A percentile compares a stretch with the other conserved stretches of the same genome.
Evolutionary conservation across 2,797 vertebrate species (phyloP).

Genomic region (Orientallactaga sibirica): DNA sequence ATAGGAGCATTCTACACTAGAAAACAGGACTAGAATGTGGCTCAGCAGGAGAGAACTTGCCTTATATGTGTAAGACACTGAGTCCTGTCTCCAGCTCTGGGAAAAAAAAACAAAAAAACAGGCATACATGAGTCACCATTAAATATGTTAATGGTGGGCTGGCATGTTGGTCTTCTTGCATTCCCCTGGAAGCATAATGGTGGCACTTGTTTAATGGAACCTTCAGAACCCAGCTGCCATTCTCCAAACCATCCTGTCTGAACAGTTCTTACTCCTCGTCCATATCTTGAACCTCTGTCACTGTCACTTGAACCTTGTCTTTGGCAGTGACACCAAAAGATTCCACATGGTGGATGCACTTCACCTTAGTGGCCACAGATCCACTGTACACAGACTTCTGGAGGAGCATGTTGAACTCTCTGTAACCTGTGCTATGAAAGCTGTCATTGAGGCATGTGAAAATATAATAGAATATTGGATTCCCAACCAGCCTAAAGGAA

Average conservation of each 20-base stretch:
- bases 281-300: not conserved
- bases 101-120: not conserved
- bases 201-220: not conserved
- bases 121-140: not conserved
- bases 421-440: not conserved
- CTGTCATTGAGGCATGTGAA: not conserved
- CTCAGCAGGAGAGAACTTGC: not conserved
- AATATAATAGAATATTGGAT: not conserved
- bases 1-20: not conserved
- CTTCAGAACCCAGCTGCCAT: not conserved
- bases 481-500: not conserved
- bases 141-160: not conserved
- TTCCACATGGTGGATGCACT: not conserved
- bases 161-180: not conserved
- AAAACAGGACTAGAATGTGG: not conserved
- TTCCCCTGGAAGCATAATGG: not conserved
- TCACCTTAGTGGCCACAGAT: not conserved
- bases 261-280: not conserved
- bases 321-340: not conserved
- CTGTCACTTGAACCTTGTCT: conserved; percentile 33
- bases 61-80: not conserved
- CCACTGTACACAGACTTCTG: too few species aligned
- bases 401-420: not conserved
- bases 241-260: not conserved
- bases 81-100: too few species aligned